Conservation (phyloP, 1,140 invertebrate genomes). For the Lepidotrigona ventralis region DNA sequence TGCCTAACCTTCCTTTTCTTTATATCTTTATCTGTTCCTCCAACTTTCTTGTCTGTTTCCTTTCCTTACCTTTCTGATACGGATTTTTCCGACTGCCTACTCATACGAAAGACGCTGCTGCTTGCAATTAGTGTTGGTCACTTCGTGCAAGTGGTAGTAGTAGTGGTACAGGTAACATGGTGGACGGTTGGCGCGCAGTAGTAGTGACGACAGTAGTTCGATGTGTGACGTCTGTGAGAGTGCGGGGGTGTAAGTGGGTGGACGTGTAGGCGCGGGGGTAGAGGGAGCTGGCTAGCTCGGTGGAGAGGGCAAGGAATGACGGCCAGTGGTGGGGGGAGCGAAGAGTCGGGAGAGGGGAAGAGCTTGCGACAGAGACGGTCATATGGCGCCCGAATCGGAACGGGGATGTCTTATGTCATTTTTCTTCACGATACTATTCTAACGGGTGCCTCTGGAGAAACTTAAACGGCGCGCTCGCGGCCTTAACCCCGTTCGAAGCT, state of each 20-base stretch:
- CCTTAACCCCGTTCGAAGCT: conserved; percentile 11
- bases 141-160: conserved; percentile 15
- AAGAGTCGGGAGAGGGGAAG: conserved; percentile 45
- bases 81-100: background rate
- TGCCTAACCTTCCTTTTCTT: background rate
- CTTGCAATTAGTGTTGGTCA: conserved; percentile 48
- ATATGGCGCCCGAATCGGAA: conserved; percentile 73
- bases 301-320: conserved; percentile 46
- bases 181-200: background rate
- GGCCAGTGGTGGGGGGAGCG: conserved; percentile 49
- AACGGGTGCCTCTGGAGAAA: conserved; percentile 56
- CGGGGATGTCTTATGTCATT: conserved; percentile 76
- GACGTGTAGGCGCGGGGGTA: background rate
- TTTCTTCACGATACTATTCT: conserved; percentile 64
- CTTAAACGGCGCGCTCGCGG: background rate
- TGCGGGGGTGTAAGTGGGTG: conserved; percentile 61
- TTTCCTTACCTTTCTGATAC: background rate
- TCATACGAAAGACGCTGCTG: background rate
- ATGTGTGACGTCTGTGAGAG: conserved; percentile 47
- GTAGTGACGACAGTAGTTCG: conserved; percentile 27
- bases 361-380: conserved; percentile 72
- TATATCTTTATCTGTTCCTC: conserved; percentile 15
- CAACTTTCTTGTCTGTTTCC: too few relatives aligned
- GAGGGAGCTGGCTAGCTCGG: conserved; percentile 16
- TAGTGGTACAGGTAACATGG: conserved; percentile 1